Evolutionary conservation across 2,888 invertebrate species (phyloP), one percentile per base, ranked within the genome.

Genomic region (Nebria salina): DNA sequence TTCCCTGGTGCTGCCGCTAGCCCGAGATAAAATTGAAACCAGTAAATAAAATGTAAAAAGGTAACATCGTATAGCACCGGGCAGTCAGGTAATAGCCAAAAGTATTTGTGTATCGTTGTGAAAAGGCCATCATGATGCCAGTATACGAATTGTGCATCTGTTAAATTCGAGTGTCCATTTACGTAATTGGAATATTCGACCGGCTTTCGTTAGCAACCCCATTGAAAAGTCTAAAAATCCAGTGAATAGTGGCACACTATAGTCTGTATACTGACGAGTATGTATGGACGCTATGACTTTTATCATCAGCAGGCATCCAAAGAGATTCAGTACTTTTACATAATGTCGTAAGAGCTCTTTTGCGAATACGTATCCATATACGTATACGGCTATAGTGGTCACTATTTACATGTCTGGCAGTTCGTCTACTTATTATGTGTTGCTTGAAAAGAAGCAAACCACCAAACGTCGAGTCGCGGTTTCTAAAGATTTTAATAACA

Each of bases 111-210:
- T 70, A 70, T 80, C 70, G 74, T 70, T 54, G 70, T 79, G 75
- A 75, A 80, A 66, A 75, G 80, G 64, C 66, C 70, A 65, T 72
- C n/a, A 25, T n/a, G 25, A n/a, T 72, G 34, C 68, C 15, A 13
- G 20, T 34, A 68, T 78, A 74, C 66, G 65, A 74, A 73, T 80
- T 80, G 80, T 80, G 83, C 86, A 85, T 86, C 86, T 86, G 86
- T 85, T 86, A 86, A 87, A 86, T 86, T 86, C 84, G 85, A 85
- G 85, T 86, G 86, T 88, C 88, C 89, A 89, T 88, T 89, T 88
- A 86, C 87, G 86, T 89, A 88, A 89, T 88, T 89, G 88, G 87
- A 88, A 88, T 87, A 88, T 89, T 88, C 85, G 86, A 86, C 87
- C 85, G 86, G 86, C 87, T 87, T 86, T 86, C 86, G 86, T 85